Conservation (phyloP, 2,113 vertebrate genomes). For the Daubentonia madagascariensis region DNA sequence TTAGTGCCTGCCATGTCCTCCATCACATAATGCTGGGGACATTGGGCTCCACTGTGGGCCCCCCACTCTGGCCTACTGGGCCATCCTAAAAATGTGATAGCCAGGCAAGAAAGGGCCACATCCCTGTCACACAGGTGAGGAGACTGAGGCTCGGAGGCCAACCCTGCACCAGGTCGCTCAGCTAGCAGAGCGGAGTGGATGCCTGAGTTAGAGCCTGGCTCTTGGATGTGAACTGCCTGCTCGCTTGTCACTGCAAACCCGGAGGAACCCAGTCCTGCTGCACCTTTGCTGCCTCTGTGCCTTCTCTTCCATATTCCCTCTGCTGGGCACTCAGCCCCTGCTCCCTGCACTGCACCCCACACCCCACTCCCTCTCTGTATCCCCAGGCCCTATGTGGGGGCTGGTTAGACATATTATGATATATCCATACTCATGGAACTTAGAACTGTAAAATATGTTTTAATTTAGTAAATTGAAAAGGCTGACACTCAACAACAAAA, state of each 20-base stretch:
- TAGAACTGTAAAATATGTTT: not conserved
- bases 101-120: not conserved
- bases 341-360: not conserved
- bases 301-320: not conserved
- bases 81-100: not conserved
- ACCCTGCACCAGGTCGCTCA: no score
- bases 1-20: not conserved
- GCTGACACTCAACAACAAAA: not conserved
- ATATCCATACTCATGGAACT: not conserved
- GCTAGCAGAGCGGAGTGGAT: not conserved
- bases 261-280: not conserved
- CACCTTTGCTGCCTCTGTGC: not conserved
- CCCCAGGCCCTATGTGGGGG: not conserved
- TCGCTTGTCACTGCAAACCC: not conserved
- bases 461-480: not conserved
- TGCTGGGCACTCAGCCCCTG: not conserved
- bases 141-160: not conserved
- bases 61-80: not conserved
- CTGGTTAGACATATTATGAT: not conserved
- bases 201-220: not conserved
- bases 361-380: not conserved
- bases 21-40: not conserved
- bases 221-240: rapidly evolving
- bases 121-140: not conserved
- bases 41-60: rapidly evolving